These are phyloP conservation scores for Amblyopsis rosae DNA, from an alignment of 2,113 vertebrate genomes.

Conservation along the genomic window DNA sequence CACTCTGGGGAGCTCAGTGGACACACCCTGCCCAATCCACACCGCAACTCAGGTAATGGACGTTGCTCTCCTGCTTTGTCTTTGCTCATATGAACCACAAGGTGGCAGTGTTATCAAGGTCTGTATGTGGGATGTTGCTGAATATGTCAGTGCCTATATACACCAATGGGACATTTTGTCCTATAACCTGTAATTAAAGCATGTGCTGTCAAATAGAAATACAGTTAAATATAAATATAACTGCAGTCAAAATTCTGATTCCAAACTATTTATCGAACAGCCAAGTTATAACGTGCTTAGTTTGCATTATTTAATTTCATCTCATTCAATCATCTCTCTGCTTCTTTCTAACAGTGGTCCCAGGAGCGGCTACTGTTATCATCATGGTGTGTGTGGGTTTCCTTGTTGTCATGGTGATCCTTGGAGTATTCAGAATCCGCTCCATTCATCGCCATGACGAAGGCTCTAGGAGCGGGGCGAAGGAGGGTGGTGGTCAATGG, in stretches of 20 bases:
- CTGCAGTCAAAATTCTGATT: too few relatives aligned
- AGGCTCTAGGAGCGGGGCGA: conserved; percentile 67
- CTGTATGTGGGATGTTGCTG: background rate
- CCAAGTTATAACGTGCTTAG: background rate
- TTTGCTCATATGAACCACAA: background rate
- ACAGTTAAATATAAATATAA: too few relatives aligned
- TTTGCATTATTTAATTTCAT: background rate
- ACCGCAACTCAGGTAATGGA: conserved; percentile 86
- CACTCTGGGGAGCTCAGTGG: conserved; percentile 89
- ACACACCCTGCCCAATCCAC: conserved; percentile 87
- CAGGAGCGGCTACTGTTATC: conserved; percentile 93
- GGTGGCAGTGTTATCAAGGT: background rate
- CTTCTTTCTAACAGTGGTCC: conserved; percentile 80
- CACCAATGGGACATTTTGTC: background rate
- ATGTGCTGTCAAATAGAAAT: too few relatives aligned
- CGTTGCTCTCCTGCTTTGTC: background rate
- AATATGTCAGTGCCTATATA: background rate
- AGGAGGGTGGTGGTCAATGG: conserved; percentile 89
- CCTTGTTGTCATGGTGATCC: conserved; percentile 95
- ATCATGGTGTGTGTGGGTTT: conserved; percentile 97
- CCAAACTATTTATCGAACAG: background rate
- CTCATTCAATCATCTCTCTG: background rate
- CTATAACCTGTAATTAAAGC: too few relatives aligned
- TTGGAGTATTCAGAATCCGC: conserved; percentile 93
- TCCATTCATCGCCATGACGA: conserved; percentile 86